These are phyloP conservation scores for Solenodon paradoxus DNA, from an alignment of 2,113 vertebrate genomes.

Conservation along the genomic window DNA sequence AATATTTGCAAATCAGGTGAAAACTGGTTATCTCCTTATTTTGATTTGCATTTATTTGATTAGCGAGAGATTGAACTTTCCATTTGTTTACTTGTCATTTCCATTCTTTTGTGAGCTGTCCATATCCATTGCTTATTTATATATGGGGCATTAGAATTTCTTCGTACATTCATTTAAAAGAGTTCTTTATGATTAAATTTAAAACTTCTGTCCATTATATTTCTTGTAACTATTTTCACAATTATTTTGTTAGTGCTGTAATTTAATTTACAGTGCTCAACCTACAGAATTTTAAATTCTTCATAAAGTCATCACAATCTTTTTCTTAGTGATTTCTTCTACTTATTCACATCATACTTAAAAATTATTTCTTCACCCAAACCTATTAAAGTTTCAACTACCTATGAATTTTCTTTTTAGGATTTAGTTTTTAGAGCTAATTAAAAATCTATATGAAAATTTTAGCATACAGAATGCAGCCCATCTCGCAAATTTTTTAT, in stretches of 20 bases:
- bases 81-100: slow-evolving; percentile 15
- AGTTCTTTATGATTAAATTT: neutral
- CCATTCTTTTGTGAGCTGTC: neutral
- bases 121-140: neutral
- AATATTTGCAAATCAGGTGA: slow-evolving; percentile 39
- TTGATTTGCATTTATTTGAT: slow-evolving; percentile 35
- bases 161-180: neutral
- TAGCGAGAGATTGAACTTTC: neutral
- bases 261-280: neutral
- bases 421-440: neutral
- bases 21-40: neutral
- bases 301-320: neutral
- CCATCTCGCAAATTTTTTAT: neutral
- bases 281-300: neutral
- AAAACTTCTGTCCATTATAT: neutral
- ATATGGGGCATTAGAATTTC: neutral
- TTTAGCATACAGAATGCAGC: neutral
- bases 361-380: slow-evolving; percentile 6
- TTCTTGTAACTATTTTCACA: neutral
- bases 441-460: neutral
- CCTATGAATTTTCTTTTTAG: slow-evolving; percentile 7
- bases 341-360: slow-evolving; percentile 7
- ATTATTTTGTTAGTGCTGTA: neutral
- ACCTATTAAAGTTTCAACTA: neutral
- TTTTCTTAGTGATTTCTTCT: neutral